Conservation (phyloP, 2,113 vertebrate species). For the Dromas ardeola region DNA sequence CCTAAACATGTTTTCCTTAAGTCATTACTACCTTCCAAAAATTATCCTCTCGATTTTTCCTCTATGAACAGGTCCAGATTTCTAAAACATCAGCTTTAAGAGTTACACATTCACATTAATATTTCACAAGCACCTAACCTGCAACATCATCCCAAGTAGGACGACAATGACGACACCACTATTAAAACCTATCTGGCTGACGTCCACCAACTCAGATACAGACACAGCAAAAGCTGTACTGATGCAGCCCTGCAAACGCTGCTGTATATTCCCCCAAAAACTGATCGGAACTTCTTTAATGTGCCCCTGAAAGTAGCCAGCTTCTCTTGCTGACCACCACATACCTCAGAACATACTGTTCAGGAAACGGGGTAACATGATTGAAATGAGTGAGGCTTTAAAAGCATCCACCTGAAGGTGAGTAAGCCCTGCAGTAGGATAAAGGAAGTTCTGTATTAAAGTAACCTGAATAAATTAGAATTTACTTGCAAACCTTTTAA, state of each 20-base stretch:
- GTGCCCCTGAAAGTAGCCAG: background rate
- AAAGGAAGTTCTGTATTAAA: background rate
- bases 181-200: constrained; percentile 40
- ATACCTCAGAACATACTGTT: background rate
- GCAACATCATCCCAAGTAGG: constrained; percentile 52
- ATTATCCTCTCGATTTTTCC: background rate
- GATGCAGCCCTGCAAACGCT: background rate
- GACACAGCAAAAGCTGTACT: background rate
- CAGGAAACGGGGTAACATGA: background rate
- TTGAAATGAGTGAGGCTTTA: background rate
- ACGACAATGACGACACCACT: constrained; percentile 17
- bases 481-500: background rate
- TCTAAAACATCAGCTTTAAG: background rate
- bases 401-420: background rate
- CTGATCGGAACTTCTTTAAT: background rate
- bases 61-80: background rate
- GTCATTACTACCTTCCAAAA: background rate
- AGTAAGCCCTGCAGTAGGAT: background rate
- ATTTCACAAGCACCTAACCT: constrained; percentile 44
- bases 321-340: background rate
- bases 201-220: background rate
- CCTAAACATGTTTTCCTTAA: background rate
- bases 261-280: background rate
- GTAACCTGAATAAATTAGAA: background rate
- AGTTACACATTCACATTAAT: background rate